Base-by-base conservation (phyloP, 64 coral and sea anemone species). In the Actinia equina region DNA sequence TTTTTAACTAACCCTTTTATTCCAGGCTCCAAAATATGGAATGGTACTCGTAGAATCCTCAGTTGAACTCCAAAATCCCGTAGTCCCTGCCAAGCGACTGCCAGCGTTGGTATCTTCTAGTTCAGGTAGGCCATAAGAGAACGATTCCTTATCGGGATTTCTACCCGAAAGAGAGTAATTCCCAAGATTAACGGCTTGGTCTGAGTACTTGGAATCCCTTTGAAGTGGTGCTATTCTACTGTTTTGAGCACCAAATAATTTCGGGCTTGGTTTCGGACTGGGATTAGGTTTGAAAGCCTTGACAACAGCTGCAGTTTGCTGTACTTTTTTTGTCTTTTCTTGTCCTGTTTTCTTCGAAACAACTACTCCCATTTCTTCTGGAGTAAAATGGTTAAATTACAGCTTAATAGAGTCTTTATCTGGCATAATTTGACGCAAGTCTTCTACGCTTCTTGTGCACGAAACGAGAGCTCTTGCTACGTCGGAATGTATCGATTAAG, bases 241-340 rank as follows among this genome's bases (percentile, higher is more conserved):
- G 13, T 20, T 17, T 17, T 54, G 43, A 8, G 88, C 17, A 1
- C 17, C 19, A 74, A 74, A 30, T 20, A 85, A 26, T 5, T 83
- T 80, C 8, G 17, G 59, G 22, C 59, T 86, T 46, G 86, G 9
- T 7, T 64, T 46, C 5, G 78, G 78, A 10, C 52, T 84, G 0
- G 43, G 82, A 27, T 26, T 85, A 26, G 82, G 7, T 83, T 93
- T 96, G 22, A 93, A 88, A 12, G 94, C 94, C 74, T 84, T 79
- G 17, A 97, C 91, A 22, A 97, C 94, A 10, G 94, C 88, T 3
- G 94, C 85, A 0, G 94, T 97, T 76, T 93, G 94, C 43, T 97
- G 91, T 25, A 97, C 94, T 97, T 97, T 90, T 43, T 88, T 93
- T 2, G 94, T 97, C 9, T 87, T 87, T 59, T 90, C 82, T 85